Conservation (phyloP, 1,140 invertebrate genomes). For the Euwallacea fornicatus region DNA sequence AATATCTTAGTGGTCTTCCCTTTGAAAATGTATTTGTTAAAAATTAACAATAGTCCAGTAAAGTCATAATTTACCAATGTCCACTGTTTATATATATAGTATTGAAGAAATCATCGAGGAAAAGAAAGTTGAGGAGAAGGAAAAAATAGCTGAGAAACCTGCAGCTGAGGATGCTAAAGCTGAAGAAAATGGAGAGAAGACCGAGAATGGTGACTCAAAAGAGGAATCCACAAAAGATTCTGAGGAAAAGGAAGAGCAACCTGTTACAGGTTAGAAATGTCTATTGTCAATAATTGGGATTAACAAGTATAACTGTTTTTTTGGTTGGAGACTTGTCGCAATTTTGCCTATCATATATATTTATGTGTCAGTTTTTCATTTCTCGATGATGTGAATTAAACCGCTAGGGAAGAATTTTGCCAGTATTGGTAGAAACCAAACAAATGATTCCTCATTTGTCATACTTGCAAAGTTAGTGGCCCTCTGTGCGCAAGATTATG, state of each 20-base stretch:
- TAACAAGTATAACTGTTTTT: not conserved
- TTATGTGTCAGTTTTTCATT: not conserved
- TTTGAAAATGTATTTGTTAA: too few species aligned
- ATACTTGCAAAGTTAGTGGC: slow-evolving; percentile 34
- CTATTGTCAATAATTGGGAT: not conserved
- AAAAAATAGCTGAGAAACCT: slow-evolving; percentile 33
- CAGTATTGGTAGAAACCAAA: slow-evolving; percentile 20
- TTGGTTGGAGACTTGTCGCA: not conserved
- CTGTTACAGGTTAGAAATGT: slow-evolving; percentile 32
- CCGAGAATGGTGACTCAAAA: slow-evolving; percentile 47
- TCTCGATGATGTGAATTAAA: slow-evolving; percentile 38
- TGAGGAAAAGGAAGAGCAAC: slow-evolving; percentile 49
- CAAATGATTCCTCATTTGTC: slow-evolving; percentile 21
- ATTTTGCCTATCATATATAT: not conserved
- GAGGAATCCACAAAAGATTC: slow-evolving; percentile 45
- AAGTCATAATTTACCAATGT: too few species aligned
- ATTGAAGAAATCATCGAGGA: slow-evolving; percentile 42
- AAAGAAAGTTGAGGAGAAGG: slow-evolving; percentile 35
- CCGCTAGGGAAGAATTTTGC: slow-evolving; percentile 35
- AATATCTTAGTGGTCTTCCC: too few species aligned
- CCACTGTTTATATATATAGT: slow-evolving; percentile 6
- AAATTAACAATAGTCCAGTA: too few species aligned
- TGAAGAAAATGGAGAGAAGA: slow-evolving; percentile 49
- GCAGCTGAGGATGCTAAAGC: slow-evolving; percentile 33
- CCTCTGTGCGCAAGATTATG: slow-evolving; percentile 43